Percentiles rank a stretch among this genome's conserved stretches.
These are phyloP conservation scores for Ennomos quercinarius DNA, from an alignment of 2,888 invertebrate species.

Conservation along the genomic window DNA sequence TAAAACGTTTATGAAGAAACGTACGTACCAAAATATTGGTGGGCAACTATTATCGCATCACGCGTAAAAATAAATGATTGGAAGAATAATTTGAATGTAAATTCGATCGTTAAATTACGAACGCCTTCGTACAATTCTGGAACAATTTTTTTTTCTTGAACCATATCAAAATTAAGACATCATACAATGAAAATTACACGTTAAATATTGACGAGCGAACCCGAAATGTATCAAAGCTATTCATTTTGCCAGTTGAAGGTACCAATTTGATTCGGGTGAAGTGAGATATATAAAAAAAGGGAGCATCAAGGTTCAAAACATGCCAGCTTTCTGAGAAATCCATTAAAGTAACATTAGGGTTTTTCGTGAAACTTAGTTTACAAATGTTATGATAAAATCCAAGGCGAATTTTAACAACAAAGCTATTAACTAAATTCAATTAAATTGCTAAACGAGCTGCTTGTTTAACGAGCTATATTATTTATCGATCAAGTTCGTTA, in stretches of 20 bases:
- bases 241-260: slow-evolving; percentile 3
- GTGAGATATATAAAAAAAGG: slow-evolving; percentile 1
- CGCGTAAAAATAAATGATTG: too few relatives aligned
- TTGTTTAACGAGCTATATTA: slow-evolving; percentile 1
- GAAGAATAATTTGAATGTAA: too few relatives aligned
- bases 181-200: not conserved
- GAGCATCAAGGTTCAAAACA: not conserved
- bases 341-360: slow-evolving; percentile 23
- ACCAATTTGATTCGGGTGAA: slow-evolving; percentile 11
- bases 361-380: slow-evolving; percentile 4
- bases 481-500: slow-evolving; percentile 17
- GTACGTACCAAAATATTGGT: too few relatives aligned
- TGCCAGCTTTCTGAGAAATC: slow-evolving; percentile 19
- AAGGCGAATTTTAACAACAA: too few relatives aligned
- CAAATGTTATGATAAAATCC: slow-evolving; percentile 3
- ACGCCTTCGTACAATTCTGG: too few relatives aligned
- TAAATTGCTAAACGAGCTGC: slow-evolving; percentile 1
- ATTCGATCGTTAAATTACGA: too few relatives aligned
- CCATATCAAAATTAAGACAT: slow-evolving; percentile 9
- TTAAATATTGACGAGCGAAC: slow-evolving; percentile 1
- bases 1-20: too few relatives aligned
- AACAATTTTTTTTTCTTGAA: not conserved
- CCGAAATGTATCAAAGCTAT: too few relatives aligned
- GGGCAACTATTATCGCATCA: too few relatives aligned
- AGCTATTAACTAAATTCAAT: not conserved